Evolutionary conservation across 2,888 invertebrate genomes (phyloP), one percentile per base, ranked within the genome.

Genomic region (Galeopsomyia nigrocyanea): DNA sequence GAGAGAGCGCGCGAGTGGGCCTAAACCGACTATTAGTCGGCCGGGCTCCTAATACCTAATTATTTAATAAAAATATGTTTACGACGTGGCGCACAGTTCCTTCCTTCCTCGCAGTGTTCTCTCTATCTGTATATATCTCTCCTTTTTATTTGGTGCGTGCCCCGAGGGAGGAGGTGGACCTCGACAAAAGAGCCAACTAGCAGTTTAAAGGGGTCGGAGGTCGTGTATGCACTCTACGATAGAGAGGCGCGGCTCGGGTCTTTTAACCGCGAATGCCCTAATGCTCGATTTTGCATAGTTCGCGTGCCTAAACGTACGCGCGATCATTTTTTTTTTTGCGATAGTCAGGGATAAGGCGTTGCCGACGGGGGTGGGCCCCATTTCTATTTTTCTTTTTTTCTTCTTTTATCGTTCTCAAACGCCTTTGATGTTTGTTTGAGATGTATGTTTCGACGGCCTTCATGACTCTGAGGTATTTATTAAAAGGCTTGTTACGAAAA

Each of bases 61-160:
- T 86, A 86, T 86, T 86, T 86, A 86, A 86, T 86, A 86, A 86
- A 86, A 86, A 84, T 84, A 85, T 84, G 84, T 86, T 86, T 86
- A 86, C 84, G 85, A 85, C 84, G 86, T 86, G 85, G 86, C 84
- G 83, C 83, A 83, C 80, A 72, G 78, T 80, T 78, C 78, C 67
- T 72, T 76, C 65, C 71, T 68, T 74, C 68, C 72, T 72, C 75
- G 49, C 46, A 16, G 67, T 26, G 46, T 56, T 62, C 62, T 64
- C 64, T 57, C 57, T 63, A 58, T 66, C 1, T 39, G 7, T 10
- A 39, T 39, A 39, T 39, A 39, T 39, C 39, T 39, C 56, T 66
- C 67, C 68, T 75, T 67, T 39, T 58, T 65, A 50, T 60, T 49
- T 66, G 19, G 60, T 39, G 19, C 55, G 7, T 26, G 26, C 64